phyloP scores from a whole-genome alignment of 2,113 vertebrate species.

The Rhinogobius similis region DNA sequence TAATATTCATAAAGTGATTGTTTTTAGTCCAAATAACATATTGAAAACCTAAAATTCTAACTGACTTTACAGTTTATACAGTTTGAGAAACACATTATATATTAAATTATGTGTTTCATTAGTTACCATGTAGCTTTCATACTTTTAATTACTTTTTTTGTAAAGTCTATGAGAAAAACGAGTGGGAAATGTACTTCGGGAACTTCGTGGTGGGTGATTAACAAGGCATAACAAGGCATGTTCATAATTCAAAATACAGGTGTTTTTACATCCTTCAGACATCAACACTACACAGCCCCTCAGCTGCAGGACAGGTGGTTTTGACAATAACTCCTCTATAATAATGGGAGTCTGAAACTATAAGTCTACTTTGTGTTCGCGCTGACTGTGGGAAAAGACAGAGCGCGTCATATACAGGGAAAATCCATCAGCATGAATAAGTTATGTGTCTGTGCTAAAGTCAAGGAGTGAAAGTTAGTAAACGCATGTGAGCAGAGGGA shows the following conservation, averaged over 20 bases:
- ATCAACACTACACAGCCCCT: constrained; percentile 5
- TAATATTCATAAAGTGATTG: too few species aligned
- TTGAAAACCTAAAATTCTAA: too few species aligned
- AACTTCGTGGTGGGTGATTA: too few species aligned
- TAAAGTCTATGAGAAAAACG: too few species aligned
- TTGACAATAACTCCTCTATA: constrained; percentile 7
- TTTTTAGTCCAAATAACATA: too few species aligned
- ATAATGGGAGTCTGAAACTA: constrained; percentile 6
- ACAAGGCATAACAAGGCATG: background rate
- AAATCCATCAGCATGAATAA: constrained; percentile 83
- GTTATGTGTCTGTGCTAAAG: constrained; percentile 68
- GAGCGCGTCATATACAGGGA: constrained; percentile 62
- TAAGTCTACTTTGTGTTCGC: constrained; percentile 29
- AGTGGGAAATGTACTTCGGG: too few species aligned
- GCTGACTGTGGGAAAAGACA: constrained; percentile 64
- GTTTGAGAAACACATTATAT: too few species aligned
- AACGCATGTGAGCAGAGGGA: constrained; percentile 64
- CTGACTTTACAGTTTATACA: too few species aligned
- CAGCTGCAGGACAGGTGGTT: constrained; percentile 22
- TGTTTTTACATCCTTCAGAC: background rate
- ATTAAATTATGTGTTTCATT: background rate
- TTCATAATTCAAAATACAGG: background rate
- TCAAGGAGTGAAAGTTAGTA: constrained; percentile 53
- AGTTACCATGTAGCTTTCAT: background rate
- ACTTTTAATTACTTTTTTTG: too few species aligned